phyloP scores from a whole-genome alignment of 2,888 invertebrate species.

The Pilophorus perplexus region DNA sequence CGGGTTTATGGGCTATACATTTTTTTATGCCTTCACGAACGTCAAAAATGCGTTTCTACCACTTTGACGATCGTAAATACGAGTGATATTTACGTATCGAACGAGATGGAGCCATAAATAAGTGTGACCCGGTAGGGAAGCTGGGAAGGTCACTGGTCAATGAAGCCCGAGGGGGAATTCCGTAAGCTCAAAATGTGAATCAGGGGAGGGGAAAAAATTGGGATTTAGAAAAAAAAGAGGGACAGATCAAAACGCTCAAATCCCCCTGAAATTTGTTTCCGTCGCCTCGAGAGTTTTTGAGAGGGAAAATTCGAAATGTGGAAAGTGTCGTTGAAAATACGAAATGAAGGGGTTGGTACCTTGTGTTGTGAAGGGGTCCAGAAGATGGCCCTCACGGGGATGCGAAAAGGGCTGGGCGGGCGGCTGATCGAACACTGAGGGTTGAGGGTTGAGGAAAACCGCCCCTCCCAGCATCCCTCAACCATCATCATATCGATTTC shows the following conservation, averaged over 20 bases:
- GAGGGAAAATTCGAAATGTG: not conserved
- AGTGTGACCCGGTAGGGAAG: conserved; percentile 13
- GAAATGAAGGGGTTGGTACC: conserved; percentile 1
- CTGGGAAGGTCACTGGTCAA: conserved; percentile 20
- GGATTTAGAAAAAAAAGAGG: no score
- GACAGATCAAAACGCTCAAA: no score
- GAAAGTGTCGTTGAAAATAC: not conserved
- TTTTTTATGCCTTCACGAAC: no score
- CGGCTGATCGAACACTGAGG: conserved; percentile 17
- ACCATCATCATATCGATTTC: no score
- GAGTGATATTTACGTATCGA: not conserved
- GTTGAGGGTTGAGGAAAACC: no score
- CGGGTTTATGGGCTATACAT: no score
- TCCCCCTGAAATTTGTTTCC: no score
- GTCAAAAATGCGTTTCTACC: conserved; percentile 7
- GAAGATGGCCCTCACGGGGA: not conserved
- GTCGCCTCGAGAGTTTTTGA: no score
- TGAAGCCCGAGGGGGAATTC: not conserved
- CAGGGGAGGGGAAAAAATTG: not conserved
- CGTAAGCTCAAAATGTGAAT: not conserved
- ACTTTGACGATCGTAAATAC: no score
- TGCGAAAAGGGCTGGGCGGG: not conserved
- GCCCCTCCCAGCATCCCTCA: no score
- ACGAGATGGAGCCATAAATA: conserved; percentile 4
- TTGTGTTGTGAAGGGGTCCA: conserved; percentile 19